Conservation (phyloP, 1,140 invertebrate species). For the Ips nitidus region DNA sequence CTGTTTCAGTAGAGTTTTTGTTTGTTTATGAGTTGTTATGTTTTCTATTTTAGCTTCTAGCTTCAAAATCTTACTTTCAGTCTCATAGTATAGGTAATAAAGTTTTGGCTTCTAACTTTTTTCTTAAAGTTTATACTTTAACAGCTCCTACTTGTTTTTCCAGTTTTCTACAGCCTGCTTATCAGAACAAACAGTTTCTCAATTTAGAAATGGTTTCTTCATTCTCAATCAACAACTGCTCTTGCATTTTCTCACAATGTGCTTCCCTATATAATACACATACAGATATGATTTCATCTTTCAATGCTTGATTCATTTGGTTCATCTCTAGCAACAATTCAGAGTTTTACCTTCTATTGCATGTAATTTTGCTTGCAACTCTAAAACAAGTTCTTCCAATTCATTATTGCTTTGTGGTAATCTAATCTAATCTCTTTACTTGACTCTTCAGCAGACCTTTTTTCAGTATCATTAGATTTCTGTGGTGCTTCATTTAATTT, state of each 20-base stretch:
- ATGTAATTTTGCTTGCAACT: too few species aligned
- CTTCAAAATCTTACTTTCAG: slow-evolving; percentile 52
- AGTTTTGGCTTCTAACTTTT: slow-evolving; percentile 50
- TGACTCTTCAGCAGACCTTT: slow-evolving; percentile 42
- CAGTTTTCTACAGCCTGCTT: slow-evolving; percentile 45
- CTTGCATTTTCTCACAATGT: slow-evolving; percentile 48
- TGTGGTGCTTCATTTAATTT: slow-evolving; percentile 16
- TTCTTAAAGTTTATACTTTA: slow-evolving; percentile 50
- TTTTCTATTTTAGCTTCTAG: slow-evolving; percentile 58
- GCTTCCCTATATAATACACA: slow-evolving; percentile 55
- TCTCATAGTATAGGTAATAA: slow-evolving; percentile 46
- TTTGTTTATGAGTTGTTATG: slow-evolving; percentile 56
- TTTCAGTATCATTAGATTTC: slow-evolving; percentile 39
- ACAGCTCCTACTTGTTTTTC: slow-evolving; percentile 47
- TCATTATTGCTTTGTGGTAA: slow-evolving; percentile 42
- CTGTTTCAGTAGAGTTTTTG: slow-evolving; percentile 61
- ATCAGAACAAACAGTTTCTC: slow-evolving; percentile 44
- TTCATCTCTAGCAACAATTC: slow-evolving; percentile 69
- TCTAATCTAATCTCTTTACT: slow-evolving; percentile 44
- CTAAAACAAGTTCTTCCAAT: slow-evolving; percentile 28
- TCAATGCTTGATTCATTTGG: slow-evolving; percentile 68
- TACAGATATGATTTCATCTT: slow-evolving; percentile 67
- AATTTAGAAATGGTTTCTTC: slow-evolving; percentile 45
- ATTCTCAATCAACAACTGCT: slow-evolving; percentile 43
- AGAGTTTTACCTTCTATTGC: too few species aligned